Evolutionary conservation across 2,888 invertebrate genomes (phyloP), one percentile per base, ranked within the genome.

Genomic region (Amphipyra tragopoginis): DNA sequence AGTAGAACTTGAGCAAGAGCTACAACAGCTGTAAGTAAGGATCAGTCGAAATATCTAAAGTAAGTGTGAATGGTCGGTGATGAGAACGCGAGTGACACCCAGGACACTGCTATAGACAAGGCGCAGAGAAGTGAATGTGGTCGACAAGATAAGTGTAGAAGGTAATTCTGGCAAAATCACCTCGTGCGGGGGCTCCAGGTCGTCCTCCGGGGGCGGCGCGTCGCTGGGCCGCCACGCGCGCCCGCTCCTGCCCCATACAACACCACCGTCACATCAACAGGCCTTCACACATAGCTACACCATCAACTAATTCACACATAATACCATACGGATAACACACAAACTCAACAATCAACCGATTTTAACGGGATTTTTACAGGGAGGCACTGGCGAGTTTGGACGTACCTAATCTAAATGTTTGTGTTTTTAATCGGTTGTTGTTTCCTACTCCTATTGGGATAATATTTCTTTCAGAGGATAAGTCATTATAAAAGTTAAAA

Each of bases 101-200:
- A 85, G 86, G 86, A 87, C 86, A 87, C 84, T 82, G 87, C 83
- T 89, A 83, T 86, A 87, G 81, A 86, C 82, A 90, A 90, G 89
- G 87, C 87, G 83, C 69, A 87, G 82, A 91, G 86, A 89, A 86
- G 92, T 92, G 92, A 89, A 86, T 85, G 92, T 91, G 89, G 86
- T 86, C 82, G 83, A 86, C 78, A 86, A 80, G 81, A 83, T 85
- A 86, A 86, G 90, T 91, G 91, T 90, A 90, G 86, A 90, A 92
- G 93, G 93, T 93, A 94, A 93, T 82, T 94, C 93, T 94, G 94
- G 94, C 94, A 93, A 94, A 94, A 93, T 95, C 95, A 95, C 95
- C 95, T 95, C 94, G 87, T 90, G 91, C 81, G 91, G 91, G 82
- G 91, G 91, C 78, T 93, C 93, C 92, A 91, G 77, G 79, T 91